Evolutionary conservation across 1,140 invertebrate genomes (phyloP), one percentile per base, ranked within the genome.

Genomic region (Helicorthomorpha holstii): DNA sequence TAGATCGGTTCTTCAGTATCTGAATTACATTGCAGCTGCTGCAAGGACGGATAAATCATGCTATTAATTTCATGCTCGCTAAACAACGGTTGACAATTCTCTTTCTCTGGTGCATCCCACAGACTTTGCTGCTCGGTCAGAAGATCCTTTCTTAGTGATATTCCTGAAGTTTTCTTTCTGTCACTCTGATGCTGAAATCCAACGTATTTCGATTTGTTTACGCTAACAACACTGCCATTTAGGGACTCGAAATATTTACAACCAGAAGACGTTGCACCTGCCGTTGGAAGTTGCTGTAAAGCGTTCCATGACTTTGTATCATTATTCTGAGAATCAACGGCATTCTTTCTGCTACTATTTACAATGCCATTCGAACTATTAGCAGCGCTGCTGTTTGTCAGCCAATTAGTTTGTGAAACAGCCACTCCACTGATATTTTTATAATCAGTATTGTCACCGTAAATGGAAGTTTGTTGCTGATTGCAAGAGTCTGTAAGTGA

Each of bases 1-100:
- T 85, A 85, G 51, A 88, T 56, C 1, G 57, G 52, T 48, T 65
- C 60, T 14, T 60, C 56, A 21, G 56, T 49, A 24, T 58, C 57
- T 38, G 56, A 50, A 21, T 52, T 42, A 38, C 34, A 44, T 29
- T 53, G 57, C 27, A 46, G 51, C 27, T 27, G 55, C 43, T 57
- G 56, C 3, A 61, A 52, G 25, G 63, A 57, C 12, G 61, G 61
- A 49, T 61, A 63, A 12, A 64, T 47, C 38, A 63, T 55, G 24
- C 59, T 59, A 49, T 63, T 62, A 22, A 64, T 56, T 50, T 62
- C 61, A 44, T 61, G 59, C 47, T 64, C 62, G 10, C 57, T 62
- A 49, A 64, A 58, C 29, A 34, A 16, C 16, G 29, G 29, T 47
- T 34, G 38, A 41, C 43, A 38, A 50, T 53, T 50, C 52, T 53